Evolutionary conservation across 2,113 vertebrate genomes (phyloP).

Genomic region (Hemibagrus wyckioides): DNA sequence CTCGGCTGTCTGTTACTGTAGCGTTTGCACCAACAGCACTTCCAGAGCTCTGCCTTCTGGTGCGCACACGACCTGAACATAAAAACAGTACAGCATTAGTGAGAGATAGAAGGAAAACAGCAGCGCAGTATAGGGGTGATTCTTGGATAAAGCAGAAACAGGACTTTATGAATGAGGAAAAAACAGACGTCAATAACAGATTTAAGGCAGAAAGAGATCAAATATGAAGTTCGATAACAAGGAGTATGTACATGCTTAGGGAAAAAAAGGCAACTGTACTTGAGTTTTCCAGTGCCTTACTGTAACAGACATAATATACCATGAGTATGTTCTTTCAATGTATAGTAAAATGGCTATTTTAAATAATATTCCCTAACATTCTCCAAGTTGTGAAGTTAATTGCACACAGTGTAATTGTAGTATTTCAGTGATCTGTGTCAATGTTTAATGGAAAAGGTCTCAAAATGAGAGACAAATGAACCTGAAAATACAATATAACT

Average conservation of each 20-base stretch:
- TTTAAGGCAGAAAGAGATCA: slow-evolving; percentile 20
- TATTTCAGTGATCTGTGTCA: background rate
- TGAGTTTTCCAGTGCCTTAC: background rate
- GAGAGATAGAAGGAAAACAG: background rate
- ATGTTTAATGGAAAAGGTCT: background rate
- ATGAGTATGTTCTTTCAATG: background rate
- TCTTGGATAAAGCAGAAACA: background rate
- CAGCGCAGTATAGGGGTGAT: background rate
- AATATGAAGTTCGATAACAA: slow-evolving; percentile 4
- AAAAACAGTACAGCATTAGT: background rate
- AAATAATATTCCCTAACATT: background rate
- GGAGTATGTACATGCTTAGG: slow-evolving; percentile 3
- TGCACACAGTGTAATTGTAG: background rate
- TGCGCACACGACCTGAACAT: slow-evolving; percentile 87
- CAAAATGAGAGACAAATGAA: slow-evolving; percentile 12
- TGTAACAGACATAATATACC: background rate
- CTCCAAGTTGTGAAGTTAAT: background rate
- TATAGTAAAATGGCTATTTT: background rate
- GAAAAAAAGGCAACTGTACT: background rate
- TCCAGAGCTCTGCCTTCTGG: slow-evolving; percentile 89
- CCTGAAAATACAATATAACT: background rate
- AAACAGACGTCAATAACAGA: slow-evolving; percentile 22
- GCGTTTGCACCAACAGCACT: slow-evolving; percentile 79
- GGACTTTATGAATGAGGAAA: background rate
- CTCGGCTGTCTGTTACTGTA: slow-evolving; percentile 84